Percentiles rank a stretch among this genome's conserved stretches.
Conservation (phyloP, 2,888 invertebrate genomes). For the Machimus rusticus region DNA sequence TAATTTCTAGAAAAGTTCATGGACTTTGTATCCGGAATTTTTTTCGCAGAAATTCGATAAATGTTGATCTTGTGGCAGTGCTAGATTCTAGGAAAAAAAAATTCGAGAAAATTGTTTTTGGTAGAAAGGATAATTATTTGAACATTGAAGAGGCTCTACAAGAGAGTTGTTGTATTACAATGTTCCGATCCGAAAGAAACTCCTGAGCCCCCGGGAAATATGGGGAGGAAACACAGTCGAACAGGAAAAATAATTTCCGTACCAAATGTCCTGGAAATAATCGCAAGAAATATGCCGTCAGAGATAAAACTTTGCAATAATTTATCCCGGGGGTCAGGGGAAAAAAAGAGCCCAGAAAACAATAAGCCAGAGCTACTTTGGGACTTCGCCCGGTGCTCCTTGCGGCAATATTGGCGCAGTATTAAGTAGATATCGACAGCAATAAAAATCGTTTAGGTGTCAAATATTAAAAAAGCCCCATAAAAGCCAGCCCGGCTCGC, state of each 20-base stretch:
- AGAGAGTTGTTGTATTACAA: not conserved
- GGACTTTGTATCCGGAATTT: not conserved
- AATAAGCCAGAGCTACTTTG: not conserved
- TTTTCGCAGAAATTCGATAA: not conserved
- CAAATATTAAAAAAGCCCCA: slow-evolving; percentile 10
- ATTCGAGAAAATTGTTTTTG: not conserved
- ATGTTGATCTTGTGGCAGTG: not conserved
- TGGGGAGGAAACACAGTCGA: not conserved
- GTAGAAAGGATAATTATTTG: not conserved
- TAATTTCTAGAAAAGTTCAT: not conserved
- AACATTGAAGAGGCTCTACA: not conserved
- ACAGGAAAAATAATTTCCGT: not conserved
- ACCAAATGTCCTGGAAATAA: not conserved
- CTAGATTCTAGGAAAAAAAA: not conserved
- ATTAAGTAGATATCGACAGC: slow-evolving; percentile 4
- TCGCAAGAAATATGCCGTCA: slow-evolving; percentile 7
- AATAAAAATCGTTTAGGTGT: slow-evolving; percentile 17
- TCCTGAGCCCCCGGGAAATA: not conserved
- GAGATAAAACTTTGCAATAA: slow-evolving; percentile 1
- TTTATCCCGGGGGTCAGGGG: not conserved
- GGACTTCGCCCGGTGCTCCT: not conserved
- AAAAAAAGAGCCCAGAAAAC: not conserved
- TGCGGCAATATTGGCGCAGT: slow-evolving; percentile 5
- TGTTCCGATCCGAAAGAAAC: not conserved
- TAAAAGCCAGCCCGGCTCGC: not conserved